These are phyloP conservation scores for Nebria brevicollis DNA, from an alignment of 2,888 invertebrate genomes.

Conservation along the genomic window DNA sequence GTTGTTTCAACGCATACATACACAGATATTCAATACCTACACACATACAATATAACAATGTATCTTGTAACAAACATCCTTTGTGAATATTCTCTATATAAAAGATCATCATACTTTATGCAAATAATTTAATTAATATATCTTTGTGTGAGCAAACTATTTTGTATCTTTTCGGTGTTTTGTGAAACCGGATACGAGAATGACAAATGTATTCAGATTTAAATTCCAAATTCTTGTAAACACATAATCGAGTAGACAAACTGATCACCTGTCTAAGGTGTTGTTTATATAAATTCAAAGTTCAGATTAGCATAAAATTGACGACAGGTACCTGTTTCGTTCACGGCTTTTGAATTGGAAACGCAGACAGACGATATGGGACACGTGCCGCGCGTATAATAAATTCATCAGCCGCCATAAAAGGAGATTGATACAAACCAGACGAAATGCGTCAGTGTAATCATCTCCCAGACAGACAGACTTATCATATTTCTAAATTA, in stretches of 20 bases:
- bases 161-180: too few relatives aligned
- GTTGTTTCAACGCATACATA: background rate
- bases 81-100: too few relatives aligned
- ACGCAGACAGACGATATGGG: background rate
- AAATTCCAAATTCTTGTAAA: background rate
- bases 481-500: background rate
- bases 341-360: background rate
- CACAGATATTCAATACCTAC: too few relatives aligned
- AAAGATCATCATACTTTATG: too few relatives aligned
- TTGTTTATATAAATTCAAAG: background rate
- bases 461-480: background rate
- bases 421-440: background rate
- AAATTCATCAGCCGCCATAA: background rate
- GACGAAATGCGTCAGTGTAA: background rate
- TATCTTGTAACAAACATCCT: too few relatives aligned
- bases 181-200: too few relatives aligned
- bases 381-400: background rate
- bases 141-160: too few relatives aligned
- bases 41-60: too few relatives aligned
- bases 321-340: background rate
- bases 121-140: too few relatives aligned
- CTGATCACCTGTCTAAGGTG: background rate
- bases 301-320: background rate
- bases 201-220: background rate
- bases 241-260: background rate